Base-by-base conservation (phyloP, 2,888 invertebrate species). In the Fragum fragum region DNA sequence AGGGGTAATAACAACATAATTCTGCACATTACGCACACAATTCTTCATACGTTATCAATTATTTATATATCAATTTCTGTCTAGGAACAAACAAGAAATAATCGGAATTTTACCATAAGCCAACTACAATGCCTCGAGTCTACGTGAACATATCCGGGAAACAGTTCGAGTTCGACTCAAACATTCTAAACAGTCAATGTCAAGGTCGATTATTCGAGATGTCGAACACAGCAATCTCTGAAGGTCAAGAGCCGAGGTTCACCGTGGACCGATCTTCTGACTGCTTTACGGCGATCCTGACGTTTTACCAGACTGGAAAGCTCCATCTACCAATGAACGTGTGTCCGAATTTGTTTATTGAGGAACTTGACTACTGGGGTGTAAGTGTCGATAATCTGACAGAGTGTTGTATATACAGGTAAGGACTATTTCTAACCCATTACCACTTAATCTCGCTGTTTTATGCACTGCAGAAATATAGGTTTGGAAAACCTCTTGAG, bases 101-200 rank as follows among this genome's bases (percentile, higher is more conserved):
- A n/a, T n/a, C n/a, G n/a, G n/a, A n/a, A n/a, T n/a, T n/a, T n/a
- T n/a, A n/a, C 32, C 32, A 36, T 36, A 6, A 36, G 9, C 32
- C 5, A 59, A 28, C 28, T 6, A 61, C 26, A 18, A 66, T 66
- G 66, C 5, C 26, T 16, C 42, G 66, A 36, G 42, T 66, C 36
- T 6, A 23, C 9, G 2, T 66, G 5, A 66, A 66, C 66, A 42
- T 66, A 9, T 66, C 66, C 42, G 66, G 66, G 2, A 66, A 6
- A 66, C 66, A 42, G 21, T 66, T 66, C 36, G 66, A 66, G 26
- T 66, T 66, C 26, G 26, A 66, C 42, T 66, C 66, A 2, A 21
- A 39, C 42, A 39, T 66, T 6, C 2, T 66, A 6, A 32, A 6
- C 36, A 32, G 16, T 3, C 18, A 1, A 14, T 7, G 7, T 5